These are phyloP conservation scores for Phoebastria nigripes DNA, from an alignment of 2,797 vertebrate species.

Conservation along the genomic window DNA sequence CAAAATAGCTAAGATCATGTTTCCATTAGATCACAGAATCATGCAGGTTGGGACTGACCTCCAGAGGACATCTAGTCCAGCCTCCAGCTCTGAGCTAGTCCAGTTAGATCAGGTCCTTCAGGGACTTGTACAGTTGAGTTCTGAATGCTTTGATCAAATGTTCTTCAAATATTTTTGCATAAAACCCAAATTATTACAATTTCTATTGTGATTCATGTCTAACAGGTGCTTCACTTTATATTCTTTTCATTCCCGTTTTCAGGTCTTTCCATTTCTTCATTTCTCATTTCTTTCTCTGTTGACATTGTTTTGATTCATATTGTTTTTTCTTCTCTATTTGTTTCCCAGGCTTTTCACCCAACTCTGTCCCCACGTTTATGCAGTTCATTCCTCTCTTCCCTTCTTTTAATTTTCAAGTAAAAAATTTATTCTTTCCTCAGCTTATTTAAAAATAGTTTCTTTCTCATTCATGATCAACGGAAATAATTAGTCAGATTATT, in stretches of 20 bases:
- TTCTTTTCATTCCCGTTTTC: not conserved
- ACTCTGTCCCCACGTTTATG: not conserved
- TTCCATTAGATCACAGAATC: not conserved
- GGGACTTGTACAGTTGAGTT: not conserved
- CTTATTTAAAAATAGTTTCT: not conserved
- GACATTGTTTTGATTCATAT: not conserved
- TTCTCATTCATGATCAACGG: not conserved
- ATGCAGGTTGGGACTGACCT: not conserved
- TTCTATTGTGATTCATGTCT: not conserved
- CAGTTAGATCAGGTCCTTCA: not conserved
- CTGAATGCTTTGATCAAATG: not conserved
- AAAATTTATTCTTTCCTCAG: not conserved
- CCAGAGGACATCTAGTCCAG: not conserved
- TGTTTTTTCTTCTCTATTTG: not conserved
- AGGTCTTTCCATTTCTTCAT: not conserved
- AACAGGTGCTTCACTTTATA: not conserved
- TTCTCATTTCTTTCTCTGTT: not conserved
- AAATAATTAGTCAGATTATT: not conserved
- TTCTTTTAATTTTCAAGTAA: not conserved
- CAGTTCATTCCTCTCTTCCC: not conserved
- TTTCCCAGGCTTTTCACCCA: not conserved
- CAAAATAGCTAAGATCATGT: not conserved
- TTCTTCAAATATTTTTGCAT: not conserved
- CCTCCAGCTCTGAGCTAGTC: not conserved
- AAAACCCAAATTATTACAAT: not conserved